Percentiles rank a stretch among this genome's conserved stretches.
phyloP scores from a whole-genome alignment of 2,888 invertebrate species.

The Xestia rhomboidea region DNA sequence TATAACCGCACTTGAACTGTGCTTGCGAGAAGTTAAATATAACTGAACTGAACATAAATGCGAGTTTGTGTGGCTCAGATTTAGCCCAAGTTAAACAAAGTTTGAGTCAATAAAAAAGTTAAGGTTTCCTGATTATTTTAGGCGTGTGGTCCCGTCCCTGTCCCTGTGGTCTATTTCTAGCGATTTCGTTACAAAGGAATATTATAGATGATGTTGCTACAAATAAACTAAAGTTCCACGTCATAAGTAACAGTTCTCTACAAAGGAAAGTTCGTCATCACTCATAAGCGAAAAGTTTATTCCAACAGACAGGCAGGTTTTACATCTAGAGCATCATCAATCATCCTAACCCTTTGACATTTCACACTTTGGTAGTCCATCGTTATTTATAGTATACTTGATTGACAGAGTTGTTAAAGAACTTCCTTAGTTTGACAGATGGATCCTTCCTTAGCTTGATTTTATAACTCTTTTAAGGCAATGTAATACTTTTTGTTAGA shows the following conservation, averaged over 20 bases:
- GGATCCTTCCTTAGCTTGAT: background rate
- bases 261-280: background rate
- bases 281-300: background rate
- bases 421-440: background rate
- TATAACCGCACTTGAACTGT: slow-evolving; percentile 62
- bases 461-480: background rate
- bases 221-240: background rate
- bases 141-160: background rate
- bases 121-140: slow-evolving; percentile 37
- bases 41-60: slow-evolving; percentile 26
- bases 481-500: background rate
- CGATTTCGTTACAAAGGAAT: slow-evolving; percentile 2
- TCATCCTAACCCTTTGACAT: slow-evolving; percentile 7
- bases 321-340: slow-evolving; percentile 20
- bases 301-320: background rate
- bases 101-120: slow-evolving; percentile 29
- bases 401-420: background rate
- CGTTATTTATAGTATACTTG: background rate
- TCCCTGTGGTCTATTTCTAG: slow-evolving; percentile 24
- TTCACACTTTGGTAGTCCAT: slow-evolving; percentile 6
- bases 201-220: background rate
- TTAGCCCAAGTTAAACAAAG: slow-evolving; percentile 47
- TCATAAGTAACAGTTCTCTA: background rate
- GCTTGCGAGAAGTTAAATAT: slow-evolving; percentile 45
- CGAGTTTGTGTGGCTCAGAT: slow-evolving; percentile 21